Evolutionary conservation across 2,113 vertebrate species (phyloP), one percentile per base, ranked within the genome.

Genomic region (Heterochromis multidens): DNA sequence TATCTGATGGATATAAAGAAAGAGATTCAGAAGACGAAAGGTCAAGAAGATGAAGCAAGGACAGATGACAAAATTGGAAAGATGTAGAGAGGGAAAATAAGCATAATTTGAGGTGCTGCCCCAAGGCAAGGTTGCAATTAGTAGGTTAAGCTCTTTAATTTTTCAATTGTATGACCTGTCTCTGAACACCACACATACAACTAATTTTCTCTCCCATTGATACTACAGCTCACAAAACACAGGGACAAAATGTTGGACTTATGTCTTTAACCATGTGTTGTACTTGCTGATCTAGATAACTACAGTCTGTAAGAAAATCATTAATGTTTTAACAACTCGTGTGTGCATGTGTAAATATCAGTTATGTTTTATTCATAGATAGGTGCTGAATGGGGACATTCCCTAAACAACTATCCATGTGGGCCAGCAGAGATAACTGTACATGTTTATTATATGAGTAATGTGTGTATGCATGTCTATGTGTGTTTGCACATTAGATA

Each of bases 41-140:
- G 70, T 72, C 35, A 46, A 59, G 23, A 19, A 77, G 54, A 72
- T 43, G 54, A 16, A 49, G 49, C 1, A 4, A 63, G 37, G 57
- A 58, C 25, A 35, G 33, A 17, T 19, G 37, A 65, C 56, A 87
- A 77, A 81, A 86, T n/a, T 35, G 35, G 33, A 86, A 25, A 54
- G 40, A 84, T 67, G 27, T 19, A 72, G 49, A 65, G 43, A 54
- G 74, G 78, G 17, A 82, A 54, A 88, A 59, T 65, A 82, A 40
- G 65, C 76, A 81, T 52, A 21, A 77, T 86, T 49, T 83, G 13
- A 90, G 86, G 17, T 72, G 72, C 58, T 89, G 80, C 80, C 83
- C 89, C 13, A 82, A 87, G 80, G 46, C 19, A 85, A 83, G 62
- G 78, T 63, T 83, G 87, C 86, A 89, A 91, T 89, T 92, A 90